Conservation (phyloP, 2,888 invertebrate species). For the Chrysolina oricalcia region DNA sequence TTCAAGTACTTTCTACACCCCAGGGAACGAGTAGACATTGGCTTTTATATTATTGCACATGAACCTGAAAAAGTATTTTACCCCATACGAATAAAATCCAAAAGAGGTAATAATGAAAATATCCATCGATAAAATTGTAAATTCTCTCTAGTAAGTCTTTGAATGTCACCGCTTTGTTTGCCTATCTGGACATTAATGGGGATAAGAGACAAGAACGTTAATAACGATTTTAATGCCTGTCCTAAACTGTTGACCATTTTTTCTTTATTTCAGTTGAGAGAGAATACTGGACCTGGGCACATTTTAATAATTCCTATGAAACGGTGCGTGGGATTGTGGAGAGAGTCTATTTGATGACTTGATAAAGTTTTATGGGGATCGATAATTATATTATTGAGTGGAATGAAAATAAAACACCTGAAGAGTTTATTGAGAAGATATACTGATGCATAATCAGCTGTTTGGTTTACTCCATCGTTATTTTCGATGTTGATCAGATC, state of each 20-base stretch:
- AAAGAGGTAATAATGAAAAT: slow-evolving; percentile 69
- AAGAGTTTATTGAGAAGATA: too few relatives aligned
- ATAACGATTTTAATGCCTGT: slow-evolving; percentile 66
- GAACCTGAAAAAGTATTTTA: slow-evolving; percentile 59
- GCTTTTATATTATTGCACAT: slow-evolving; percentile 45
- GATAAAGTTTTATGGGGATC: not conserved
- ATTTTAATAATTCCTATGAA: slow-evolving; percentile 27
- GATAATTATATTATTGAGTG: not conserved
- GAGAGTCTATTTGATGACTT: not conserved
- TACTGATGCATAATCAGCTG: too few relatives aligned
- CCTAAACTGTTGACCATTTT: slow-evolving; percentile 58
- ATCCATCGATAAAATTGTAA: slow-evolving; percentile 70
- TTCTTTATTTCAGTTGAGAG: slow-evolving; percentile 36
- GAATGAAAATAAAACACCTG: not conserved
- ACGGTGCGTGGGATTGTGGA: not conserved
- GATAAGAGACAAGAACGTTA: slow-evolving; percentile 66
- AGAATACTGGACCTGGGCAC: slow-evolving; percentile 38
- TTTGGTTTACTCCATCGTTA: too few relatives aligned
- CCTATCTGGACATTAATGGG: slow-evolving; percentile 69
- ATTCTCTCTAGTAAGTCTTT: slow-evolving; percentile 65
- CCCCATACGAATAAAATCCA: slow-evolving; percentile 64
- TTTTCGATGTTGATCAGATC: too few relatives aligned
- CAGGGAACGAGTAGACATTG: slow-evolving; percentile 4
- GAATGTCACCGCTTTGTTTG: slow-evolving; percentile 67
- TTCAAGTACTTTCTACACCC: slow-evolving; percentile 14